Evolutionary conservation across 2,113 vertebrate species (phyloP).

Genomic region (Labeo catla): DNA sequence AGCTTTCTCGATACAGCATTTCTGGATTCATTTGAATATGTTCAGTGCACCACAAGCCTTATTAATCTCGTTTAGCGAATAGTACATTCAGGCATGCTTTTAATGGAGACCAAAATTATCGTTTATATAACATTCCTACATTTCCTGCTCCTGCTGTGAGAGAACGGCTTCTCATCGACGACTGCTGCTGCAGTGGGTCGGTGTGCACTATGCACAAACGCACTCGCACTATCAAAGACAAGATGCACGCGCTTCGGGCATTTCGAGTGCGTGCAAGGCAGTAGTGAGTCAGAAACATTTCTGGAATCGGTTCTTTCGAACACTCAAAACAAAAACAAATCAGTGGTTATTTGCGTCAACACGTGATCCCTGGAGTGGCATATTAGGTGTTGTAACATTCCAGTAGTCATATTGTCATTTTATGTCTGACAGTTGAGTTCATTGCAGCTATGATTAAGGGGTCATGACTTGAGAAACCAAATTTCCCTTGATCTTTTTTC

Average conservation of each 20-base stretch:
- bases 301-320: not conserved
- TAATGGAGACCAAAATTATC: not conserved
- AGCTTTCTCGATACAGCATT: not conserved
- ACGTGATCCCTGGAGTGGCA: not conserved
- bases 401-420: no score
- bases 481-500: no score
- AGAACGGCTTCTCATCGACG: not conserved
- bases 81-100: not conserved
- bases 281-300: not conserved
- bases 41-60: not conserved
- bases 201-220: not conserved
- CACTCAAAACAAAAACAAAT: not conserved
- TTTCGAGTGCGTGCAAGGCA: not conserved
- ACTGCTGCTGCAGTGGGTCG: slow-evolving; percentile 3
- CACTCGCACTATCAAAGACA: not conserved
- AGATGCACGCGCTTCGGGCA: not conserved
- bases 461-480: no score
- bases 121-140: slow-evolving; percentile 30
- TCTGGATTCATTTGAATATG: not conserved
- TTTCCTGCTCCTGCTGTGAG: not conserved
- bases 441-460: not conserved
- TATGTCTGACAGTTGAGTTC: no score
- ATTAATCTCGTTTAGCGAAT: not conserved
- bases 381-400: no score
- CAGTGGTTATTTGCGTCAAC: not conserved